These are phyloP conservation scores for Nothoprocta pentlandii DNA, from an alignment of 2,113 vertebrate species.

Conservation along the genomic window DNA sequence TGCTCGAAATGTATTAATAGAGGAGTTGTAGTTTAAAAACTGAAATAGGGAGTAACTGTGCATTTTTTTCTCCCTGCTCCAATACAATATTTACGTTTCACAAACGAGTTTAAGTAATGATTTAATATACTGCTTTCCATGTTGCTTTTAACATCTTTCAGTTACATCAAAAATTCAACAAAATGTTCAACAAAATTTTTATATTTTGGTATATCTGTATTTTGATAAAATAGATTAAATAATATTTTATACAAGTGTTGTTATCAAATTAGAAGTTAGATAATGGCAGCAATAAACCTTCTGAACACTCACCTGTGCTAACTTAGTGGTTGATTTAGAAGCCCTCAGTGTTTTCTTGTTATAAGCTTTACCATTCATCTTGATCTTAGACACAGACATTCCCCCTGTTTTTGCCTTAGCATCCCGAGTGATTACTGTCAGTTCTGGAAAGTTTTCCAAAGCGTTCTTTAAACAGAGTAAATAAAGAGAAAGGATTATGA, in stretches of 20 bases:
- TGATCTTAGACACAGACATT: conserved; percentile 89
- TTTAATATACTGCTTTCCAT: not conserved
- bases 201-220: not conserved
- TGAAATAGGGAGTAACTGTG: not conserved
- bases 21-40: not conserved
- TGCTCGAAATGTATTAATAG: not conserved
- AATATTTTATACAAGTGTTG: not conserved
- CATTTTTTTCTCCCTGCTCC: not conserved
- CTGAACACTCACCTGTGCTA: conserved; percentile 85
- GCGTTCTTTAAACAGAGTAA: conserved; percentile 84
- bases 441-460: conserved; percentile 95
- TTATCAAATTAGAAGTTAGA: not conserved
- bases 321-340: conserved; percentile 88
- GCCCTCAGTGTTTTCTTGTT: conserved; percentile 96
- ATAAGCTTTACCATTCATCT: conserved; percentile 93
- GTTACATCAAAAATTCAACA: not conserved
- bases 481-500: conserved; percentile 19
- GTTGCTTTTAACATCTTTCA: not conserved
- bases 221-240: not conserved
- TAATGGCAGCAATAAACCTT: not conserved
- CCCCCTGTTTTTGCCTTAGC: conserved; percentile 89
- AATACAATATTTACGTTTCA: not conserved
- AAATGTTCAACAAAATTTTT: not conserved
- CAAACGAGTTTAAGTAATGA: not conserved
- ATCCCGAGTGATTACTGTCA: conserved; percentile 90